phyloP scores from a whole-genome alignment of 2,888 invertebrate genomes.

The Sussaba pulchella region DNA sequence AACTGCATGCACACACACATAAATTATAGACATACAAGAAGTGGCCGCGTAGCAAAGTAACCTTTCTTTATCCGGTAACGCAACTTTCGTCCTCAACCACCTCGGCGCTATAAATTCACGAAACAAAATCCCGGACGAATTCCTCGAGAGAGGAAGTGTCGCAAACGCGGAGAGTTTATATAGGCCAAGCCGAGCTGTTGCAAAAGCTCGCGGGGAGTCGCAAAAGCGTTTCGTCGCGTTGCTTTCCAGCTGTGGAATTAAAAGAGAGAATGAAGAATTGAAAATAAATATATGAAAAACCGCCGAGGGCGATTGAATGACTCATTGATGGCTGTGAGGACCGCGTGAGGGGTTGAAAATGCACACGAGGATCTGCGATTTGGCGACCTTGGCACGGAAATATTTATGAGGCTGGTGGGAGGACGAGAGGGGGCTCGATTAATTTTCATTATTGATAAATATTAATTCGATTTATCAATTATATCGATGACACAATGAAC shows the following conservation, averaged over 20 bases:
- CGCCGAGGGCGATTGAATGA: too few relatives aligned
- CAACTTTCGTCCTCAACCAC: slow-evolving; percentile 28
- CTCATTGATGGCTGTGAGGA: too few relatives aligned
- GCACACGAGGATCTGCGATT: too few relatives aligned
- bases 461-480: too few relatives aligned
- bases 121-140: background rate
- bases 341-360: too few relatives aligned
- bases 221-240: background rate
- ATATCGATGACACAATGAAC: too few relatives aligned
- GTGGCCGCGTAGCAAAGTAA: slow-evolving; percentile 20
- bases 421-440: too few relatives aligned
- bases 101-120: slow-evolving; percentile 7
- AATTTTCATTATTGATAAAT: too few relatives aligned
- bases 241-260: too few relatives aligned
- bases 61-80: slow-evolving; percentile 18
- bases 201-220: background rate
- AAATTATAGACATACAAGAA: background rate
- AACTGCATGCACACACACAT: background rate
- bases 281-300: too few relatives aligned
- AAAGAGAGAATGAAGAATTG: background rate
- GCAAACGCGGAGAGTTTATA: background rate
- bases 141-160: background rate
- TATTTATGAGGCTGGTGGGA: background rate
- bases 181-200: background rate
- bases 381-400: too few relatives aligned